Evolutionary conservation across 2,888 invertebrate genomes (phyloP), one percentile per base, ranked within the genome.

Genomic region (Autographa gamma): DNA sequence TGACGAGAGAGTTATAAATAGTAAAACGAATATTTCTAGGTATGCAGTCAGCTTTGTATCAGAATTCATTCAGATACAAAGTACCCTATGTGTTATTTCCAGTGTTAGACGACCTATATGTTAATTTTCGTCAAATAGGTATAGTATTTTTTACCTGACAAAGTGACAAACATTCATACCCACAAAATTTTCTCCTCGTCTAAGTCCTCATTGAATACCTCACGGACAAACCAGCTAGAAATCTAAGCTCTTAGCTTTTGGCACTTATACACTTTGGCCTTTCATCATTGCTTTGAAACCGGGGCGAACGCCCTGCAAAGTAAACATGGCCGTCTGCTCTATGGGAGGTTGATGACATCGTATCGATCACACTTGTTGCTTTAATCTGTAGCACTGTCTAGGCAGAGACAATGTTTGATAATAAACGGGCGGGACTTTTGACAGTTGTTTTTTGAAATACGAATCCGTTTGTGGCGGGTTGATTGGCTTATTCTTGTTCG

Each of bases 351-450:
- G 70, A 62, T 71, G 80, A 76, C 82, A 66, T 65, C 69, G 60
- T 67, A 82, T 82, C 69, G 80, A 82, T 80, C 67, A 60, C 31
- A 78, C 80, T 77, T 82, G 82, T 82, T 80, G 82, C 80, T 58
- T 18, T 41, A 14, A 56, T 48, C 38, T 66, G 54, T 9, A 7
- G 18, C 38, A 56, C 38, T n/a, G 62, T 70, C 58, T 69, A 66
- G 60, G 43, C 31, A 41, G 32, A 43, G 32, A 62, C 62, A 58
- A 61, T 43, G 54, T 54, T 19, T 25, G 34, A 54, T 34, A 60
- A 48, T 41, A 66, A 65, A 59, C 31, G 43, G 31, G 58, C 18
- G 58, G 32, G 31, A 32, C 14, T 59, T 58, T 38, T 14, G n/a
- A 8, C 34, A 16, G 60, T 14, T 18, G 31, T 60, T 48, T 66